These are phyloP conservation scores for Dipodomys merriami DNA, from an alignment of 2,113 vertebrate genomes.

Conservation along the genomic window DNA sequence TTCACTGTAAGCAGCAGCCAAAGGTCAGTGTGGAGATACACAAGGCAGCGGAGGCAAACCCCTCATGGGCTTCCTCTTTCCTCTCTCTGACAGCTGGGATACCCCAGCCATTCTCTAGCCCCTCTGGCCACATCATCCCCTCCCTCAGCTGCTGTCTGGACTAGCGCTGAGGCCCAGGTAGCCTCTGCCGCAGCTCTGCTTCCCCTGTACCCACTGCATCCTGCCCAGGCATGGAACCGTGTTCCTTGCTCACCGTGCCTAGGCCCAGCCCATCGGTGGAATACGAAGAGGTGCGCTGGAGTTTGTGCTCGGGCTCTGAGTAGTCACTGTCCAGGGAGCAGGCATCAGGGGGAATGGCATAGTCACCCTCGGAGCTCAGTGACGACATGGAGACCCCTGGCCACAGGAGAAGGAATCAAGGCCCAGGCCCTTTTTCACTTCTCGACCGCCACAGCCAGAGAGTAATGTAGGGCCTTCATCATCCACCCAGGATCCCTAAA, in stretches of 20 bases:
- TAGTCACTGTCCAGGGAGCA: conserved; percentile 96
- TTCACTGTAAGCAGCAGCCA: background rate
- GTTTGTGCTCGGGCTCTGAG: conserved; percentile 96
- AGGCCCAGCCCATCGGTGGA: conserved; percentile 85
- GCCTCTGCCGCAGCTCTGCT: background rate
- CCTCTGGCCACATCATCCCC: too few species aligned
- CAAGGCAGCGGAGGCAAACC: background rate
- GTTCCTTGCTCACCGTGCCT: conserved; percentile 55
- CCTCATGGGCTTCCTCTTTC: background rate
- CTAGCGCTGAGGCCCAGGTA: background rate
- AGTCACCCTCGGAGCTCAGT: conserved; percentile 96
- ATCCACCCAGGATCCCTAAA: background rate
- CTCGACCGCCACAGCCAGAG: too few species aligned
- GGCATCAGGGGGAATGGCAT: conserved; percentile 98
- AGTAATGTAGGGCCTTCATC: background rate
- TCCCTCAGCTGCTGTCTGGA: background rate
- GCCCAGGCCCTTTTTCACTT: background rate
- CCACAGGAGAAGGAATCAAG: background rate
- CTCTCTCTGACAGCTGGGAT: background rate
- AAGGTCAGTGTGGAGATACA: background rate
- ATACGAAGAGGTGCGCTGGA: conserved; percentile 93
- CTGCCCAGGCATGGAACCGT: background rate
- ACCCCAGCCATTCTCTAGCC: too few species aligned
- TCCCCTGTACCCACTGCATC: background rate
- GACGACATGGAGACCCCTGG: conserved; percentile 96